These are phyloP conservation scores for Sapajus apella DNA, from an alignment of 2,113 vertebrate species.

Conservation along the genomic window DNA sequence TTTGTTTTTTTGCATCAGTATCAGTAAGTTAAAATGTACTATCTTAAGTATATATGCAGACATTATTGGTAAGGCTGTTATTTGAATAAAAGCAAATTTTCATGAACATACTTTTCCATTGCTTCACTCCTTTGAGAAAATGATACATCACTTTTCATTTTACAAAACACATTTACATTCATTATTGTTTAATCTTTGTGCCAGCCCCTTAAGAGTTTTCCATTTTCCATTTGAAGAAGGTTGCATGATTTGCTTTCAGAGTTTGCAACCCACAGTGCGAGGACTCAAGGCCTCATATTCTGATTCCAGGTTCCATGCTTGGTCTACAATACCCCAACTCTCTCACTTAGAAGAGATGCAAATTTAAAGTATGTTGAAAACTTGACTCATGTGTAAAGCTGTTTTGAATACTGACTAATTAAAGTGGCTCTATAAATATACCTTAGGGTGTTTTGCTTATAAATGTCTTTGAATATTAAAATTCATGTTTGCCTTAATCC, in stretches of 20 bases:
- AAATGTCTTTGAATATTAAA: constrained; percentile 62
- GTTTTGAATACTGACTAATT: constrained; percentile 66
- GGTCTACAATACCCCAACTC: not conserved
- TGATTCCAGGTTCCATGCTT: not conserved
- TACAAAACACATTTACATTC: not conserved
- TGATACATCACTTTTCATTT: not conserved
- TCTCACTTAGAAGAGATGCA: not conserved
- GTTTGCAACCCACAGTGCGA: not conserved
- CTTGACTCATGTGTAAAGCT: constrained; percentile 48
- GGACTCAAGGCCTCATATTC: not conserved
- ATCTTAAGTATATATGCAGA: not conserved
- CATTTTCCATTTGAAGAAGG: not conserved
- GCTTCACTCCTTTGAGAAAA: not conserved
- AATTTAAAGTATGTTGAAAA: constrained; percentile 55
- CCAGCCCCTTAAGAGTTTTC: not conserved
- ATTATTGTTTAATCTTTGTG: not conserved
- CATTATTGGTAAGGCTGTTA: not conserved
- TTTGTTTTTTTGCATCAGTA: not conserved
- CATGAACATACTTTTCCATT: not conserved
- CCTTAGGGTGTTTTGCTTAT: constrained; percentile 57
- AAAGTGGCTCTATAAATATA: constrained; percentile 61
- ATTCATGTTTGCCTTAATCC: constrained; percentile 58
- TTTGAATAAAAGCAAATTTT: not conserved
- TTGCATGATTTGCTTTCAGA: not conserved
- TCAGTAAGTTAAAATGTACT: not conserved